These are phyloP conservation scores for Lasaia peninsularis DNA, from an alignment of 1,140 invertebrate genomes.

Conservation along the genomic window DNA sequence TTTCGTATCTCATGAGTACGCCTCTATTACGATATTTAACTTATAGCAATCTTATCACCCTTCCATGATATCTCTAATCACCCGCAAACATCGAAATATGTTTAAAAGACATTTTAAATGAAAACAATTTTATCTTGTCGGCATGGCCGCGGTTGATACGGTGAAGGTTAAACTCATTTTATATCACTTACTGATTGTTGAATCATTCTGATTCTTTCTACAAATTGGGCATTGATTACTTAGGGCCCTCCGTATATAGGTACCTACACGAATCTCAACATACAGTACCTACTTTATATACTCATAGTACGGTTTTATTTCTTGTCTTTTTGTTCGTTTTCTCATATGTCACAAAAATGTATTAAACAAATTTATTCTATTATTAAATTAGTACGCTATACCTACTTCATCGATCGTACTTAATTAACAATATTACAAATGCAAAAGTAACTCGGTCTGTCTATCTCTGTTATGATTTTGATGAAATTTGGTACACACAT, in stretches of 20 bases:
- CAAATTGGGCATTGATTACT: neutral
- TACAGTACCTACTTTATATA: too few species aligned
- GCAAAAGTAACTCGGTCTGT: too few species aligned
- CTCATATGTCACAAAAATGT: too few species aligned
- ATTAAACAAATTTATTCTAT: too few species aligned
- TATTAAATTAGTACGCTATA: too few species aligned
- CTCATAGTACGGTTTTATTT: too few species aligned
- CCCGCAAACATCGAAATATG: constrained; percentile 2
- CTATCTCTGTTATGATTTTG: too few species aligned
- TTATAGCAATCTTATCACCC: neutral
- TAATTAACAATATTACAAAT: too few species aligned
- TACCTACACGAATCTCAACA: too few species aligned
- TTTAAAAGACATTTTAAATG: neutral
- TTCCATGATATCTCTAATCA: neutral
- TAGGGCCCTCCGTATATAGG: neutral
- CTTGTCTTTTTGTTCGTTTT: too few species aligned
- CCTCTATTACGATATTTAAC: neutral
- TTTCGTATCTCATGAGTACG: neutral
- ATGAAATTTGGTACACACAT: too few species aligned
- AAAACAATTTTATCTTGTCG: constrained; percentile 10
- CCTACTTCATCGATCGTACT: too few species aligned
- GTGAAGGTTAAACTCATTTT: constrained; percentile 1
- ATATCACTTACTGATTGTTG: neutral
- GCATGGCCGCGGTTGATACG: neutral
- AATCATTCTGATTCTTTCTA: neutral